Percentiles rank a stretch among this genome's conserved stretches.
Evolutionary conservation across 2,888 invertebrate genomes (phyloP).

Genomic region (Conchocele bisecta): DNA sequence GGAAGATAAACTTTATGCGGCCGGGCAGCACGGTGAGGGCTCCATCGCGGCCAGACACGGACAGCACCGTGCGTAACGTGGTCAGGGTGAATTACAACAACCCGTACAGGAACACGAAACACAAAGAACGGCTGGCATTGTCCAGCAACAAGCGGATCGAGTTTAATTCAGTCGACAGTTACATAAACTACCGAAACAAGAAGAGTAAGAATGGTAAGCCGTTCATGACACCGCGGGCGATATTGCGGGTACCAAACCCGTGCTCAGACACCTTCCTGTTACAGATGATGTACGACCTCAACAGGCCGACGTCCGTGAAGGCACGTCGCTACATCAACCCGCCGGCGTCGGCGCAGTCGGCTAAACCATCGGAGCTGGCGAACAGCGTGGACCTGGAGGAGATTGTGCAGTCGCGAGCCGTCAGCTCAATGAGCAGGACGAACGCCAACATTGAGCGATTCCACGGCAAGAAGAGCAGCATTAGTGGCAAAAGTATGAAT

Average conservation of each 20-base stretch:
- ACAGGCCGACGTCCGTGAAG: conserved; percentile 50
- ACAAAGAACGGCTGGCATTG: conserved; percentile 57
- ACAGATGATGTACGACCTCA: conserved; percentile 71
- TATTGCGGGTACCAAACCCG: conserved; percentile 66
- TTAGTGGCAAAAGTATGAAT: conserved; percentile 46
- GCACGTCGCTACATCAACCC: conserved; percentile 14
- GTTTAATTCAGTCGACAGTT: conserved; percentile 63
- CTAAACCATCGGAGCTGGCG: conserved; percentile 66
- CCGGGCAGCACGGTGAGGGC: conserved; percentile 44
- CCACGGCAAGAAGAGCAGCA: conserved; percentile 45
- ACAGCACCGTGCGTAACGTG: conserved; percentile 15
- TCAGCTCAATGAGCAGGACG: conserved; percentile 57
- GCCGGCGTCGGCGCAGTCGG: conserved; percentile 20
- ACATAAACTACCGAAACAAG: conserved; percentile 63
- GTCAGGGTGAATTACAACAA: conserved; percentile 64
- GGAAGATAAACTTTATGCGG: conserved; percentile 6
- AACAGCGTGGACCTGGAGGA: conserved; percentile 66
- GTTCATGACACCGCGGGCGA: conserved; percentile 50
- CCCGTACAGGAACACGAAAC: conserved; percentile 66
- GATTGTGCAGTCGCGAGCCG: conserved; percentile 58
- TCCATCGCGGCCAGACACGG: conserved; percentile 16
- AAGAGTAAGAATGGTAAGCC: conserved; percentile 49
- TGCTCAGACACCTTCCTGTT: conserved; percentile 72
- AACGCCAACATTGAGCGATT: conserved; percentile 54
- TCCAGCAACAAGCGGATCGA: conserved; percentile 50